These are phyloP conservation scores for Micropterix aruncella DNA, from an alignment of 2,888 invertebrate species.

Conservation along the genomic window DNA sequence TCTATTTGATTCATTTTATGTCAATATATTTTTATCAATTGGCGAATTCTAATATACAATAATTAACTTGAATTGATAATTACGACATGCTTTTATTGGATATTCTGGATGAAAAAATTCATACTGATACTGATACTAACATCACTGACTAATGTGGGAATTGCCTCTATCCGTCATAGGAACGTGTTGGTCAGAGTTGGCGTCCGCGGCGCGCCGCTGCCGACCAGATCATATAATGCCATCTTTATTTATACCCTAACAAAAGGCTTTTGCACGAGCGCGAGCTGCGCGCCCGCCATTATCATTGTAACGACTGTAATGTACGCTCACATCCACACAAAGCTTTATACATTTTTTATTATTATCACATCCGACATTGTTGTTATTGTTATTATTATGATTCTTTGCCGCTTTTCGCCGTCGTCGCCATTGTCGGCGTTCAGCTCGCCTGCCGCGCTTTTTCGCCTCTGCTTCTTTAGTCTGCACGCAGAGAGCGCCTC, in stretches of 20 bases:
- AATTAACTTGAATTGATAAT: too few relatives aligned
- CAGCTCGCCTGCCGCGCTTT: slow-evolving; percentile 34
- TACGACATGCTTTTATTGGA: too few relatives aligned
- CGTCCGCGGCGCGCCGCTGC: too few relatives aligned
- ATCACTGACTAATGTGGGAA: too few relatives aligned
- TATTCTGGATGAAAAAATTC: too few relatives aligned
- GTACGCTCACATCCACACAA: background rate
- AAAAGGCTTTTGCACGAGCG: background rate
- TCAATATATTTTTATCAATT: too few relatives aligned
- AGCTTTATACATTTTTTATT: slow-evolving; percentile 16
- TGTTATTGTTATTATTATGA: slow-evolving; percentile 45
- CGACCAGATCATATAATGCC: too few relatives aligned
- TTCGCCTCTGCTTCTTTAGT: slow-evolving; percentile 40
- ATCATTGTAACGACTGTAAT: background rate
- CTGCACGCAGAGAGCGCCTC: slow-evolving; percentile 39
- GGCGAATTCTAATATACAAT: too few relatives aligned
- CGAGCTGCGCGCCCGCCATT: background rate
- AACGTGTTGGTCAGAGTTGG: too few relatives aligned
- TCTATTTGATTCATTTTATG: too few relatives aligned
- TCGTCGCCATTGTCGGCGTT: slow-evolving; percentile 34
- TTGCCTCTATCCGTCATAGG: too few relatives aligned
- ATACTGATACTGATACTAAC: too few relatives aligned
- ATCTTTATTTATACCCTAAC: background rate
- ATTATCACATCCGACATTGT: slow-evolving; percentile 44
- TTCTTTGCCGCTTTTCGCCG: slow-evolving; percentile 36